Evolutionary conservation across 2,113 vertebrate species (phyloP).

Genomic region (Cheilinus undulatus): DNA sequence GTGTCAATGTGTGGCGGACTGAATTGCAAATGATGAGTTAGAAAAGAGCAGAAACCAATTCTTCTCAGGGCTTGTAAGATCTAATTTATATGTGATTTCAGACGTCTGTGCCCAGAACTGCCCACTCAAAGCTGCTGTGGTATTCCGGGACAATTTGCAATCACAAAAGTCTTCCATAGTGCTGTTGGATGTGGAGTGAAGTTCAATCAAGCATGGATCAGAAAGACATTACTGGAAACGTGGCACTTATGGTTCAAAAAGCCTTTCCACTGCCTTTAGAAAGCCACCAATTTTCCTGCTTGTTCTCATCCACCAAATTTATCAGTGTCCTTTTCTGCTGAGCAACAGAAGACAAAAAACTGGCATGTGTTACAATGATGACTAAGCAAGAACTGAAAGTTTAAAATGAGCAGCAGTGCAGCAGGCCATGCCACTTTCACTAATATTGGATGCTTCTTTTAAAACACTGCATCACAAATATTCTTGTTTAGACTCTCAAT

Average conservation of each 20-base stretch:
- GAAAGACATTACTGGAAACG: slow-evolving; percentile 38
- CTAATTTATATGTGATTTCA: background rate
- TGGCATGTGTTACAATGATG: background rate
- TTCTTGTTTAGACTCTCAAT: background rate
- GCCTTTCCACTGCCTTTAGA: slow-evolving; percentile 33
- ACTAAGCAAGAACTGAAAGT: background rate
- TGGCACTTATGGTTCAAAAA: slow-evolving; percentile 50
- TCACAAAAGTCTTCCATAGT: background rate
- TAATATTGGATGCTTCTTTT: background rate
- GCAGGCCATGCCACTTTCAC: background rate
- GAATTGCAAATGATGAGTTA: background rate
- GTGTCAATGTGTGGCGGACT: background rate
- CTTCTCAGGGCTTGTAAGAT: too few species aligned
- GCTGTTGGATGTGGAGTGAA: slow-evolving; percentile 29
- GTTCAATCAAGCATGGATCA: slow-evolving; percentile 10
- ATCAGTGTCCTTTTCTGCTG: background rate
- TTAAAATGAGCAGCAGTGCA: background rate
- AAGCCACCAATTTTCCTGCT: slow-evolving; percentile 37
- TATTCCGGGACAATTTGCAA: background rate
- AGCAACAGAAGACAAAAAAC: background rate
- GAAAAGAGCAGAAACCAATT: background rate
- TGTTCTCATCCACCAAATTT: slow-evolving; percentile 14
- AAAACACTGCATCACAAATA: background rate
- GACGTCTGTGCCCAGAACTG: too few species aligned
- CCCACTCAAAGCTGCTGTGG: background rate